phyloP scores from a whole-genome alignment of 2,888 invertebrate genomes.

The Hydrotaea diabolus region DNA sequence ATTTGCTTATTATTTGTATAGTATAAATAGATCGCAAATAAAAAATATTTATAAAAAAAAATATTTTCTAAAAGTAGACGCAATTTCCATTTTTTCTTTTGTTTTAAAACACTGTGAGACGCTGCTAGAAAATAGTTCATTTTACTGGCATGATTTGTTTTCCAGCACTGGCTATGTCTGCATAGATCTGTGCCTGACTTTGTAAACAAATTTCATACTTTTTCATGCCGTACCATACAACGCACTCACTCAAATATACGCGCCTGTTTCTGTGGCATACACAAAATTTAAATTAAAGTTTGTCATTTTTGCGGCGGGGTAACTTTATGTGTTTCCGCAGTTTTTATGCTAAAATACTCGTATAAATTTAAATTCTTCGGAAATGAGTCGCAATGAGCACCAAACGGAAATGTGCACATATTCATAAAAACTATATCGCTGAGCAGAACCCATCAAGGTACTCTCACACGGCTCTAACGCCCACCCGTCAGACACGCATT shows the following conservation, averaged over 20 bases:
- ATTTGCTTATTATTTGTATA: no score
- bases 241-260: background rate
- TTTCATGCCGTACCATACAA: background rate
- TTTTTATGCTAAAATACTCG: constrained; percentile 51
- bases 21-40: no score
- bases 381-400: constrained; percentile 55
- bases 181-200: background rate
- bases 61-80: no score
- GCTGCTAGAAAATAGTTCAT: background rate
- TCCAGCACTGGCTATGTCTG: background rate
- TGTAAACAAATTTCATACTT: constrained; percentile 2
- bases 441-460: constrained; percentile 6
- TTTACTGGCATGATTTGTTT: no score
- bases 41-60: no score
- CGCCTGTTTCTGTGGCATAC: constrained; percentile 3
- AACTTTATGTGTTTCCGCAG: constrained; percentile 51
- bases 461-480: background rate
- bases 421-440: constrained; percentile 35
- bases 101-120: background rate
- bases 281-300: constrained; percentile 36
- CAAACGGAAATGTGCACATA: constrained; percentile 54
- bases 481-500: background rate
- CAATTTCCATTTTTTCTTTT: no score
- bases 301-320: background rate
- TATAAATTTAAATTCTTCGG: constrained; percentile 61